Evolutionary conservation across 2,888 invertebrate genomes (phyloP), one percentile per base, ranked within the genome.

Genomic region (Opisthograptis luteolata): DNA sequence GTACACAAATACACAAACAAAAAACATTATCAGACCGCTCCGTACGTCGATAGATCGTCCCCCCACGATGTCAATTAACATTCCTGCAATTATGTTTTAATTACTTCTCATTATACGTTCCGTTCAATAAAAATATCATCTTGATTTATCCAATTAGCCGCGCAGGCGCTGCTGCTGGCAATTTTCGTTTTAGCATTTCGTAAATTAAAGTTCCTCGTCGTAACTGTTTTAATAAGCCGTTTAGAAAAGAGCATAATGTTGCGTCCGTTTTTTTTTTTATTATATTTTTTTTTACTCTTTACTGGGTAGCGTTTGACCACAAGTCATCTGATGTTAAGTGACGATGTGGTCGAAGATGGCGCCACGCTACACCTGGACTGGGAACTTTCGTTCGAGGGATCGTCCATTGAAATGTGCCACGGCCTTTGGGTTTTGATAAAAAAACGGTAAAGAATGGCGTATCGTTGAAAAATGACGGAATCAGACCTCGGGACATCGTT

Each of bases 1-100:
- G 44, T 43, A 34, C 3, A 27, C 44, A 42, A 42, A 49, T 43
- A 58, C 47, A 49, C 40, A 35, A 59, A 60, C 67, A 70, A 70
- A 66, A 62, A 60, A 59, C 55, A 60, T 66, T 64, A 64, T 60
- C 61, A 62, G 62, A 60, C 60, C 63, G 64, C 67, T 66, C 66
- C 68, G 52, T 60, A 60, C 65, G 66, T 68, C 65, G 67, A 71
- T 67, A 65, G 68, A 70, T 68, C 63, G 62, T 49, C 49, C 69
- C 66, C 69, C 62, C 54, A 60, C 72, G 61, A 73, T 74, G 70
- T 73, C 80, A 78, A 84, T 84, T 86, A 82, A 83, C 75, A 84
- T 84, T 79, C 78, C 68, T 63, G 71, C 79, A 79, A 81, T 83
- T 78, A 79, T 68, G 60, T 66, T 69, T 65, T 77, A 76, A 79